Conservation (phyloP, 2,797 vertebrate genomes). For the Takifugu rubripes region DNA sequence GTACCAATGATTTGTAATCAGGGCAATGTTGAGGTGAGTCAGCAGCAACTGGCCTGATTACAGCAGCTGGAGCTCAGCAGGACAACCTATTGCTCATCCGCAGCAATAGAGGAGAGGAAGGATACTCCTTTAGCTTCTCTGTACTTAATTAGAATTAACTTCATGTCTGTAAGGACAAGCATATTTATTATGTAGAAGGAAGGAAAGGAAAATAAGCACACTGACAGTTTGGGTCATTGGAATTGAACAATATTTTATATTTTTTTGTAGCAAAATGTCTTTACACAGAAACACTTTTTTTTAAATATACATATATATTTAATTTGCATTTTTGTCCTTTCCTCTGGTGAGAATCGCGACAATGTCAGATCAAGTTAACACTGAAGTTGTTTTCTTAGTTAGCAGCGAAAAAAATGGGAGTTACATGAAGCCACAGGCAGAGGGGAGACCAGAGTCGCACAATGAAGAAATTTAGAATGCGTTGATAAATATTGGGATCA, state of each 20-base stretch:
- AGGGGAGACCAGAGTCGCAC: conserved; percentile 12
- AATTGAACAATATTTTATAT: conserved; percentile 73
- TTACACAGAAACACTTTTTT: conserved; percentile 75
- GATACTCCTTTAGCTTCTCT: conserved; percentile 24
- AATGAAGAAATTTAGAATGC: neutral
- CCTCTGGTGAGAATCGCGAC: conserved; percentile 81
- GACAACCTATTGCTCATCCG: conserved; percentile 51
- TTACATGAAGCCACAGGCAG: conserved; percentile 36
- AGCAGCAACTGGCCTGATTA: conserved; percentile 65
- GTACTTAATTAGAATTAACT: conserved; percentile 1
- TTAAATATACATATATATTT: neutral
- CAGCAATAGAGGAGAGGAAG: conserved; percentile 43
- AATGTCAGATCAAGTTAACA: conserved; percentile 69
- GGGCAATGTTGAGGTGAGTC: conserved; percentile 71
- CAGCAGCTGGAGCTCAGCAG: conserved; percentile 53
- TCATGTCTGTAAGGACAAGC: conserved; percentile 2
- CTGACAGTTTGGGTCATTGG: conserved; percentile 63
- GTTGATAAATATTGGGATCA: neutral
- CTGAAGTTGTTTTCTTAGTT: conserved; percentile 42
- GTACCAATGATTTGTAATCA: conserved; percentile 71
- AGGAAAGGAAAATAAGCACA: conserved; percentile 26
- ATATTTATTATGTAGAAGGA: neutral
- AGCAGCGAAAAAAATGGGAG: conserved; percentile 44
- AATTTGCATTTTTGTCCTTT: conserved; percentile 66
- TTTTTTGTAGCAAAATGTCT: conserved; percentile 81